Conservation (phyloP, 2,888 invertebrate species). For the Drosophila phalerata region DNA sequence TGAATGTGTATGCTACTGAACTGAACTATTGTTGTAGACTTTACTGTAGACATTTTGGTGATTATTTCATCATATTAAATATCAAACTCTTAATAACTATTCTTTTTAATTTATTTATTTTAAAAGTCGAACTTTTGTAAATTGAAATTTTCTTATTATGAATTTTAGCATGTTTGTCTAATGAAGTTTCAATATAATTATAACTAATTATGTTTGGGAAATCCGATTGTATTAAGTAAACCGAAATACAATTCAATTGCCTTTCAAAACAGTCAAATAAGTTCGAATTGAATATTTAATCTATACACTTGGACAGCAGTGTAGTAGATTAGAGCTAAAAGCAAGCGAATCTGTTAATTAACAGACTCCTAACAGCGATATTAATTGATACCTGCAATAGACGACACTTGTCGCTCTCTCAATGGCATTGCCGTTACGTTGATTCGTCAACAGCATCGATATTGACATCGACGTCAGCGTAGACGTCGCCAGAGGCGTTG, state of each 20-base stretch:
- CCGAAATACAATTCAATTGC: neutral
- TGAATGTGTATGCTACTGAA: conserved; percentile 17
- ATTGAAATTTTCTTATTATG: too few relatives aligned
- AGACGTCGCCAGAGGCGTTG: conserved; percentile 6
- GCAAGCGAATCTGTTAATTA: conserved; percentile 22
- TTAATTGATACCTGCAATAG: conserved; percentile 4
- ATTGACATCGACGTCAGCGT: neutral
- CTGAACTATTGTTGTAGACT: conserved; percentile 11
- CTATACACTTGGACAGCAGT: neutral
- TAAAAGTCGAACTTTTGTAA: too few relatives aligned
- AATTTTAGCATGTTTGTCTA: too few relatives aligned
- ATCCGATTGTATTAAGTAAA: neutral
- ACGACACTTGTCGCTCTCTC: conserved; percentile 13
- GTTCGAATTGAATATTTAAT: neutral
- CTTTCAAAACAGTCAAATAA: neutral
- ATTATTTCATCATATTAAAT: conserved; percentile 7
- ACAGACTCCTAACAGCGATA: conserved; percentile 29
- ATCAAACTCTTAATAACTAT: neutral
- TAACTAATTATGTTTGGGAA: too few relatives aligned
- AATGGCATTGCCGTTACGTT: conserved; percentile 22
- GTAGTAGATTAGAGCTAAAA: neutral
- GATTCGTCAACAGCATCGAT: conserved; percentile 21
- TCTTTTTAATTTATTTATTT: neutral
- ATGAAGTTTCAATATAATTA: too few relatives aligned
- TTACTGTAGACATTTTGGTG: neutral